These are phyloP conservation scores for Oceanites oceanicus DNA, from an alignment of 2,113 vertebrate species.

Conservation along the genomic window DNA sequence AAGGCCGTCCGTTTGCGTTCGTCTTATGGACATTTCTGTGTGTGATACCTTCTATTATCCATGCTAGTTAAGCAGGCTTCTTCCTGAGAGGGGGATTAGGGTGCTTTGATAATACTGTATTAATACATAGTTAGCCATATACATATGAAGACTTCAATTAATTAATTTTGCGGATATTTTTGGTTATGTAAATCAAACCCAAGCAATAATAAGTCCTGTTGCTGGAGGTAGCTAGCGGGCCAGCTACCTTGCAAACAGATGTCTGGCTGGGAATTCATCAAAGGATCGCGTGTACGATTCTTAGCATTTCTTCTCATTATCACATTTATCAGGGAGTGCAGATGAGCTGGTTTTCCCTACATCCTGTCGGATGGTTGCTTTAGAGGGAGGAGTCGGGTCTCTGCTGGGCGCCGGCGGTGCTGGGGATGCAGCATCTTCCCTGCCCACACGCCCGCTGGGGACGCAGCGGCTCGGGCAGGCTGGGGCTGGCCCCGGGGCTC, in stretches of 20 bases:
- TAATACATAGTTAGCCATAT: neutral
- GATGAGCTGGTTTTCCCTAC: neutral
- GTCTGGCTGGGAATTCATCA: neutral
- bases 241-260: neutral
- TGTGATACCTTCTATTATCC: neutral
- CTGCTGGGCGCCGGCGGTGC: neutral
- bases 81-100: neutral
- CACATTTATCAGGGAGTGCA: neutral
- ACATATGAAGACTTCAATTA: neutral
- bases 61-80: neutral
- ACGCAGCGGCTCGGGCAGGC: neutral
- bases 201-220: neutral
- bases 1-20: rapidly evolving
- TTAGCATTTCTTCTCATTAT: neutral
- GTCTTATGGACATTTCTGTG: neutral
- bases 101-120: neutral
- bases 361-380: neutral
- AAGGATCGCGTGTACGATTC: neutral
- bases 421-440: neutral
- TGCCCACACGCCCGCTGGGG: neutral
- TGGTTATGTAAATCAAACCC: neutral
- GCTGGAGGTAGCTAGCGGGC: neutral
- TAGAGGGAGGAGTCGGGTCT: neutral
- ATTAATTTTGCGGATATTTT: neutral
- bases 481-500: neutral